Percentiles rank a stretch among this genome's conserved stretches.
phyloP scores from a whole-genome alignment of 2,888 invertebrate species.

The Pocota personata region DNA sequence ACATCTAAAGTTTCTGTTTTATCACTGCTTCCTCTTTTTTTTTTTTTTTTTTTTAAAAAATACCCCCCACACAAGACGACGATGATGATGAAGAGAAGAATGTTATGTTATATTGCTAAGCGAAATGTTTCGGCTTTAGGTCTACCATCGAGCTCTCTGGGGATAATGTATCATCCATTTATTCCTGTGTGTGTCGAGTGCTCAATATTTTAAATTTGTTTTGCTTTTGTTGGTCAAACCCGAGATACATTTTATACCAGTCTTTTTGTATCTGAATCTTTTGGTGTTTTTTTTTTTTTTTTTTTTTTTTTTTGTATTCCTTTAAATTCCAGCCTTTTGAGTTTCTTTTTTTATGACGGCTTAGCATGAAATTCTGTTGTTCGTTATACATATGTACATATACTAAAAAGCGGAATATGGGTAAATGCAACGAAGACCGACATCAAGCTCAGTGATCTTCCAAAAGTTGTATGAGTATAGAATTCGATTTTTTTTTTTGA shows the following conservation, averaged over 20 bases:
- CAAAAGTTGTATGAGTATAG: background rate
- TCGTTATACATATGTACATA: background rate
- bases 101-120: background rate
- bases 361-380: slow-evolving; percentile 18
- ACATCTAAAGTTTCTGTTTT: background rate
- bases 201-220: background rate
- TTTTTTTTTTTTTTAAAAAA: background rate
- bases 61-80: slow-evolving; percentile 19
- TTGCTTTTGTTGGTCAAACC: background rate
- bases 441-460: slow-evolving; percentile 18
- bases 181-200: background rate
- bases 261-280: background rate
- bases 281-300: background rate
- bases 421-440: background rate
- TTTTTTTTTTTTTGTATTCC: background rate
- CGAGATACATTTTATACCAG: background rate
- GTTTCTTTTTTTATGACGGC: background rate
- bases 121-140: background rate
- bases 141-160: background rate
- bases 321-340: background rate
- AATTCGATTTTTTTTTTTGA: background rate
- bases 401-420: background rate
- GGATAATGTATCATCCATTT: background rate
- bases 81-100: background rate
- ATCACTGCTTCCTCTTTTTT: background rate